These are phyloP conservation scores for Siderastrea siderea DNA, from an alignment of 92 coral and sea anemone genomes.

Conservation along the genomic window DNA sequence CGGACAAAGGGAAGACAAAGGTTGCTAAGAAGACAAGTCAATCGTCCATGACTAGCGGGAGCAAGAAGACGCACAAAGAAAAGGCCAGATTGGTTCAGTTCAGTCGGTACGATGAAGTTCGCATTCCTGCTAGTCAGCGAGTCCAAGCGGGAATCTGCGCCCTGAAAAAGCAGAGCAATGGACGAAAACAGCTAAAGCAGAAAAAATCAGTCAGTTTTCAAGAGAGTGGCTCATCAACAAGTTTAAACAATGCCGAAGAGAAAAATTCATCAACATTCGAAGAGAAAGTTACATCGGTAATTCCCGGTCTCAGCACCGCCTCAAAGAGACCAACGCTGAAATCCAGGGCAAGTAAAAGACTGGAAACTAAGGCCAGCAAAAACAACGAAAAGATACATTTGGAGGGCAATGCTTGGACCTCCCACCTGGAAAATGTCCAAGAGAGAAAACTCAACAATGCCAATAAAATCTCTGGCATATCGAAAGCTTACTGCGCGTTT, in stretches of 20 bases:
- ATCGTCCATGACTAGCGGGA: neutral
- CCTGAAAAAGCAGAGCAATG: constrained; percentile 41
- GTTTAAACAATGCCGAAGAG: neutral
- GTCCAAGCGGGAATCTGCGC: constrained; percentile 58
- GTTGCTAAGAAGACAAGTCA: neutral
- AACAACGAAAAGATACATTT: constrained; percentile 51
- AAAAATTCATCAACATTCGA: neutral
- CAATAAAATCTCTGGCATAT: constrained; percentile 44
- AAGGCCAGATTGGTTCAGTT: constrained; percentile 46
- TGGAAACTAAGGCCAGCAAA: constrained; percentile 19
- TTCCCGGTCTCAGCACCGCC: constrained; percentile 8
- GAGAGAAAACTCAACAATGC: constrained; percentile 31
- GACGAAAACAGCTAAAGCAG: neutral
- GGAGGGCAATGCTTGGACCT: constrained; percentile 58
- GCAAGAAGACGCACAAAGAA: constrained; percentile 9
- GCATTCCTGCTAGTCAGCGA: constrained; percentile 36
- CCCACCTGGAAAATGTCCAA: constrained; percentile 64
- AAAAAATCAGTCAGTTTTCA: constrained; percentile 30
- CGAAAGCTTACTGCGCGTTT: constrained; percentile 74
- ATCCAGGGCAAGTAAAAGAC: constrained; percentile 35
- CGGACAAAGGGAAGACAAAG: constrained; percentile 1
- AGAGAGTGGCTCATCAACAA: neutral
- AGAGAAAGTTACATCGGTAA: neutral
- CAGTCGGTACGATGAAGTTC: constrained; percentile 27
- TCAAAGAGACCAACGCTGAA: constrained; percentile 10